phyloP scores from a whole-genome alignment of 2,113 vertebrate genomes.

The Rhadina sibilatrix region DNA sequence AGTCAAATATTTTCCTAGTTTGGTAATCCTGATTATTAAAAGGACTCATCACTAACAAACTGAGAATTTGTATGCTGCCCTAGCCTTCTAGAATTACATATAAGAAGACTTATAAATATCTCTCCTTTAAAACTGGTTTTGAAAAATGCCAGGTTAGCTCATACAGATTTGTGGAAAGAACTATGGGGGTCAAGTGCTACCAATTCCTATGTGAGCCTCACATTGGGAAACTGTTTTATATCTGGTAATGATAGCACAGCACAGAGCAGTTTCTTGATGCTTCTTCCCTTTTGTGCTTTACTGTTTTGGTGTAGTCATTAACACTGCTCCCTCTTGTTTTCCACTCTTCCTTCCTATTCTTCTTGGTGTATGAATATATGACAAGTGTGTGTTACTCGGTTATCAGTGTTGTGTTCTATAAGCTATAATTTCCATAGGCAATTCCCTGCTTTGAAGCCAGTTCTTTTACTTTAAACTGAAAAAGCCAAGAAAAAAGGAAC shows the following conservation, averaged over 20 bases:
- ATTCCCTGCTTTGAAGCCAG: not conserved
- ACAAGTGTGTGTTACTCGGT: rapidly evolving
- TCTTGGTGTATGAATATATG: not conserved
- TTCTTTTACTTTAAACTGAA: not conserved
- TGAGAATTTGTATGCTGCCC: not conserved
- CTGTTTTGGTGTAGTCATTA: not conserved
- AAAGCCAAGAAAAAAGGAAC: not conserved
- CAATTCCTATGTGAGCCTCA: not conserved
- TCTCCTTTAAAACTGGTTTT: not conserved
- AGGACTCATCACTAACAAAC: not conserved
- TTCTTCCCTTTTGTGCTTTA: not conserved
- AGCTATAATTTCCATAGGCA: not conserved
- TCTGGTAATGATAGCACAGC: not conserved
- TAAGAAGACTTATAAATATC: not conserved
- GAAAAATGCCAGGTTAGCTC: not conserved
- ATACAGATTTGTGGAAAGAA: not conserved
- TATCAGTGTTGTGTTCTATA: not conserved
- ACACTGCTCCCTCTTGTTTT: not conserved
- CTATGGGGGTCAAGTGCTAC: not conserved
- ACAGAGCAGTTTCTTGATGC: not conserved
- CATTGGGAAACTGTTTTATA: not conserved
- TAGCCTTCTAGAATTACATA: not conserved
- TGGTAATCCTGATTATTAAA: not conserved
- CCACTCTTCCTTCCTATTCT: not conserved
- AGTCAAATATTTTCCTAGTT: not conserved